phyloP scores from a whole-genome alignment of 1,140 invertebrate genomes.

The Anoplophora glabripennis region DNA sequence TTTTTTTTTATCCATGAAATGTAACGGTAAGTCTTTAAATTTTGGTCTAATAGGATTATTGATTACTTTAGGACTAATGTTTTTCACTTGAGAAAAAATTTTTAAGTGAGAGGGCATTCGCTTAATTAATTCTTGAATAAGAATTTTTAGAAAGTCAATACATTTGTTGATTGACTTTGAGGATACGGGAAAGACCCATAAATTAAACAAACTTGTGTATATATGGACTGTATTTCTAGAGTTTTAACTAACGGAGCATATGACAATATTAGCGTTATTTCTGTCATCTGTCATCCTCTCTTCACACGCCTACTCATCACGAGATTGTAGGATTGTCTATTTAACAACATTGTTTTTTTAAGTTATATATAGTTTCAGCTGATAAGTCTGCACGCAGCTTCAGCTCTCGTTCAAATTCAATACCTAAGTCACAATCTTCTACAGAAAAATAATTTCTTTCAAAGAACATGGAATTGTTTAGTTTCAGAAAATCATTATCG shows the following conservation, averaged over 20 bases:
- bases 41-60: conserved; percentile 15
- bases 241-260: too few species aligned
- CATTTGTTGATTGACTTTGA: conserved; percentile 9
- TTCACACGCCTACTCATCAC: too few species aligned
- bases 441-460: conserved; percentile 7
- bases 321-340: too few species aligned
- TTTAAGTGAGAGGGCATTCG: conserved; percentile 16
- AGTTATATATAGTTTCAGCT: not conserved
- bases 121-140: conserved; percentile 6
- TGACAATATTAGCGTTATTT: too few species aligned
- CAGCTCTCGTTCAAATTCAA: not conserved
- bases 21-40: conserved; percentile 8
- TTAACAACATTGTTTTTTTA: too few species aligned
- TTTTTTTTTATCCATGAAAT: not conserved
- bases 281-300: too few species aligned
- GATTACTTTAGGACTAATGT: conserved; percentile 12
- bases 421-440: conserved; percentile 10
- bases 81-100: conserved; percentile 6
- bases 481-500: not conserved
- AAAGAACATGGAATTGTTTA: conserved; percentile 6
- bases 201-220: too few species aligned
- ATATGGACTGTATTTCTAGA: too few species aligned
- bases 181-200: too few species aligned
- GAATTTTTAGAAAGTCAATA: conserved; percentile 6
- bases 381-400: not conserved